Evolutionary conservation across 2,797 vertebrate species (phyloP).

Genomic region (Basileuterus tristriatus): DNA sequence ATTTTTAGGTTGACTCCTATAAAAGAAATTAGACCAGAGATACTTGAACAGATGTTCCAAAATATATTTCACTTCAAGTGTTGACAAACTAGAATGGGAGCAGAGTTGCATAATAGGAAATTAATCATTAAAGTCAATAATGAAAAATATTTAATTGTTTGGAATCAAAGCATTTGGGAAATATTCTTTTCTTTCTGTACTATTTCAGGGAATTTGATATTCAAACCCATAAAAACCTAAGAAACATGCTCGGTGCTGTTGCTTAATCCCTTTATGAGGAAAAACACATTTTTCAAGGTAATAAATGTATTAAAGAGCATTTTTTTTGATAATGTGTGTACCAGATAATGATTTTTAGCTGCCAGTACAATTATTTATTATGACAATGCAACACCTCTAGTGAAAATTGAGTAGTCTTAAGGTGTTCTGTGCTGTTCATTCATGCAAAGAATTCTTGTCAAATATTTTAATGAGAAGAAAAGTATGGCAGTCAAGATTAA

Average conservation of each 20-base stretch:
- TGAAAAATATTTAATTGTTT: constrained; percentile 1
- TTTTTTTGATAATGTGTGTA: constrained; percentile 32
- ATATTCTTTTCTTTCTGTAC: neutral
- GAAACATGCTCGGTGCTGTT: neutral
- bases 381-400: constrained; percentile 37
- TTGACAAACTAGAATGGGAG: neutral
- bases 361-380: constrained; percentile 52
- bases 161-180: neutral
- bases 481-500: constrained; percentile 69
- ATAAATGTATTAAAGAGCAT: neutral
- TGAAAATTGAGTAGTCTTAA: constrained; percentile 55
- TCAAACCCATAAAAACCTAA: neutral
- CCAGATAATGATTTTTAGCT: constrained; percentile 43
- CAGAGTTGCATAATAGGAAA: constrained; percentile 12
- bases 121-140: constrained; percentile 12
- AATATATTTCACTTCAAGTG: neutral
- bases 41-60: neutral
- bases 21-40: constrained; percentile 4
- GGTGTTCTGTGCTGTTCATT: constrained; percentile 65
- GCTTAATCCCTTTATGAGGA: neutral
- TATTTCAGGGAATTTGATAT: neutral
- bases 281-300: neutral
- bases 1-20: neutral
- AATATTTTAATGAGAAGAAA: constrained; percentile 80
- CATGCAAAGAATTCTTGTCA: constrained; percentile 80